phyloP scores from a whole-genome alignment of 1,140 invertebrate species.

The Lasioglossum baleicum region DNA sequence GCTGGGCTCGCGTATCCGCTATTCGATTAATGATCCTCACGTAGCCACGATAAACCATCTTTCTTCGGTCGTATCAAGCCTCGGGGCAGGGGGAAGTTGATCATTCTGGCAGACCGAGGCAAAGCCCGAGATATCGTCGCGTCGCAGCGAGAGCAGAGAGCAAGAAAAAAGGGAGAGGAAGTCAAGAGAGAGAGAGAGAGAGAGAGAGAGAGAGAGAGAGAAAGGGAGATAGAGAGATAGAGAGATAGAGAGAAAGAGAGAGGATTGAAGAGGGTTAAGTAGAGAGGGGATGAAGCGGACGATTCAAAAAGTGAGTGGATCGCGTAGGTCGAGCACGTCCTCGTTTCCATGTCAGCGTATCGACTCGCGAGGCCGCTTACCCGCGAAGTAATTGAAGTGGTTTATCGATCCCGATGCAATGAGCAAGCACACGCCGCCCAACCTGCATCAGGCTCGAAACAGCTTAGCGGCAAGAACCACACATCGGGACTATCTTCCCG shows the following conservation, averaged over 20 bases:
- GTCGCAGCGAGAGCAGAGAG: not conserved
- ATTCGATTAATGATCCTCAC: conserved; percentile 55
- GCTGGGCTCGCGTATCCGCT: conserved; percentile 18
- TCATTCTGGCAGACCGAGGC: conserved; percentile 7
- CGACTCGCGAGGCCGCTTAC: conserved; percentile 38
- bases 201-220: no score
- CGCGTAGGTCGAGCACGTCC: conserved; percentile 19
- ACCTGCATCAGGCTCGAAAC: conserved; percentile 4
- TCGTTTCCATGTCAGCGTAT: conserved; percentile 29
- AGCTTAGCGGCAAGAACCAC: conserved; percentile 39
- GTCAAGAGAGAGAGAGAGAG: no score
- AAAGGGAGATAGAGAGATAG: no score
- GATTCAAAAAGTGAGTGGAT: conserved; percentile 37
- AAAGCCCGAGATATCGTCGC: not conserved
- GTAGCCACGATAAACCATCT: conserved; percentile 49
- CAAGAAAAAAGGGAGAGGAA: no score
- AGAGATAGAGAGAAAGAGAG: no score
- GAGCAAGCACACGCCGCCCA: conserved; percentile 1
- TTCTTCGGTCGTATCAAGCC: conserved; percentile 6
- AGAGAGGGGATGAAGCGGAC: no score
- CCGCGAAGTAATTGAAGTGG: conserved; percentile 35
- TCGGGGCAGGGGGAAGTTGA: not conserved
- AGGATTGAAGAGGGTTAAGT: no score
- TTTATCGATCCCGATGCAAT: conserved; percentile 51
- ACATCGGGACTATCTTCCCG: conserved; percentile 21